Conservation (phyloP, 2,113 vertebrate species). For the Irena cyanogastra region DNA sequence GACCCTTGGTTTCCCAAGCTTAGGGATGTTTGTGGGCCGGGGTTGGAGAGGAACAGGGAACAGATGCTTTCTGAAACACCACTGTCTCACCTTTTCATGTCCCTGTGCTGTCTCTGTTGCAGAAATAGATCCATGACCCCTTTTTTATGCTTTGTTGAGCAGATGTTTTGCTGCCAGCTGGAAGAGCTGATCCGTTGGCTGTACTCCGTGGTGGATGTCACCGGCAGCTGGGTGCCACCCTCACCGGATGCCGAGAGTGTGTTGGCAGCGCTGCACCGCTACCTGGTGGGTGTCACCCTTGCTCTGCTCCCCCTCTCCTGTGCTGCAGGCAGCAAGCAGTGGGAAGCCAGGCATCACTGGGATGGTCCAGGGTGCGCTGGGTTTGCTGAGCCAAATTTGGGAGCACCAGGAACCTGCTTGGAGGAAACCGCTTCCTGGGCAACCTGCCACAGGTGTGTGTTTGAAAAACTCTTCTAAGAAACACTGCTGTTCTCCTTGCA, state of each 20-base stretch:
- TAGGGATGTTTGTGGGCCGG: not conserved
- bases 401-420: not conserved
- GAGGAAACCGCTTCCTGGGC: not conserved
- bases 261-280: constrained; percentile 78
- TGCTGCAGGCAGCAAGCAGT: not conserved
- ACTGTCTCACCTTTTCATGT: fast-evolving
- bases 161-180: constrained; percentile 87
- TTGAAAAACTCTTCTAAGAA: not conserved
- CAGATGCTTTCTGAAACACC: not conserved
- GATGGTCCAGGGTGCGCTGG: not conserved
- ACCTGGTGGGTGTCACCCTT: constrained; percentile 71
- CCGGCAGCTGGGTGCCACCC: constrained; percentile 66
- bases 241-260: constrained; percentile 58
- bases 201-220: constrained; percentile 67
- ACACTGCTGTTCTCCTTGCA: not conserved
- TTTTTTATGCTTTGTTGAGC: not conserved
- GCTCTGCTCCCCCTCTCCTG: not conserved
- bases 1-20: not conserved
- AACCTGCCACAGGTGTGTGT: not conserved
- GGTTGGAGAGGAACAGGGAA: not conserved
- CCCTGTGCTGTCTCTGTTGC: fast-evolving
- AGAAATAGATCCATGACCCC: not conserved
- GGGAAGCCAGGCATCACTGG: not conserved
- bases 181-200: constrained; percentile 86
- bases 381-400: not conserved